Conservation (phyloP, 2,888 invertebrate species). For the Stomorhina lunata region DNA sequence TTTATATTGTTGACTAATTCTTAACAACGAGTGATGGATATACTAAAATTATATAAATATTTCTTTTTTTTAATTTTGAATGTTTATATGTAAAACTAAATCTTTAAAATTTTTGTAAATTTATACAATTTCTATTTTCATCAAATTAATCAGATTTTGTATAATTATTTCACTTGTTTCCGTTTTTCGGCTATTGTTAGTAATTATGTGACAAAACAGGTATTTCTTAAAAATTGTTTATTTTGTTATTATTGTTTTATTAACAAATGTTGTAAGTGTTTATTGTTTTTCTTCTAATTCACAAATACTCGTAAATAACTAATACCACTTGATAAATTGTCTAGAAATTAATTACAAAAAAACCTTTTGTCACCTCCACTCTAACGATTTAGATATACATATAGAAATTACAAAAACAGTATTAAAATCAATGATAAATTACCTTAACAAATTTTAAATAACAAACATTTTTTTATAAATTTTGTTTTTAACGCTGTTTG, state of each 20-base stretch:
- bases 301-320: not conserved
- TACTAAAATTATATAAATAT: not conserved
- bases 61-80: too few relatives aligned
- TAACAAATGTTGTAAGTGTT: not conserved
- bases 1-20: slow-evolving; percentile 16
- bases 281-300: not conserved
- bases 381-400: not conserved
- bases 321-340: slow-evolving; percentile 33
- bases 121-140: not conserved
- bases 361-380: not conserved
- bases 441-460: slow-evolving; percentile 6
- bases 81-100: too few relatives aligned
- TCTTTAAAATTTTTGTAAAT: not conserved
- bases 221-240: not conserved
- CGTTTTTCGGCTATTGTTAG: not conserved
- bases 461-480: not conserved
- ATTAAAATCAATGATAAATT: slow-evolving; percentile 45
- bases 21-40: slow-evolving; percentile 7
- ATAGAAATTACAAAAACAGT: not conserved
- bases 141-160: not conserved
- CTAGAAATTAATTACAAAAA: not conserved
- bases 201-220: not conserved
- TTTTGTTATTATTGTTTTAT: not conserved
- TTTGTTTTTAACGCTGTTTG: not conserved
- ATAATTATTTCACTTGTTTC: not conserved